phyloP scores from a whole-genome alignment of 2,113 vertebrate genomes.

The Centropus unirufus region DNA sequence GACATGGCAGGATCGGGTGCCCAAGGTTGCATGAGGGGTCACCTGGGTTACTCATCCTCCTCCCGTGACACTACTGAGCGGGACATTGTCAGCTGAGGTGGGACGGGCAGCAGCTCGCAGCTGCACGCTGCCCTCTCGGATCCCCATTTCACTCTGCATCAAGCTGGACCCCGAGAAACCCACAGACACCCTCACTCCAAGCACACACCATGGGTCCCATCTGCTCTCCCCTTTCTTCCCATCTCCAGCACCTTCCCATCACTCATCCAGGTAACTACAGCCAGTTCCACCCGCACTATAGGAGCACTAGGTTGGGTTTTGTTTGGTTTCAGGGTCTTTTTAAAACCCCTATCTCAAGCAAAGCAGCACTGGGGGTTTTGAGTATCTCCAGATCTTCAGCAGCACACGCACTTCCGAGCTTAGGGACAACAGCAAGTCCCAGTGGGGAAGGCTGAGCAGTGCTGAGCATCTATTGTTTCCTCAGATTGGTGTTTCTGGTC shows the following conservation, averaged over 20 bases:
- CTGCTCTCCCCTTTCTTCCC: background rate
- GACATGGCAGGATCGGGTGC: background rate
- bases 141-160: background rate
- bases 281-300: background rate
- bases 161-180: background rate
- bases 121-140: background rate
- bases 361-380: background rate
- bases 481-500: background rate
- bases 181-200: rapidly evolving
- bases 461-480: background rate
- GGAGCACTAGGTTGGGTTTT: background rate
- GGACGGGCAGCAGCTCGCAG: background rate
- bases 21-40: background rate
- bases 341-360: background rate
- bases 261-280: background rate
- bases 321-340: background rate
- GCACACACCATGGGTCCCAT: rapidly evolving
- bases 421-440: background rate
- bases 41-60: background rate
- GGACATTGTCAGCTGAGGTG: rapidly evolving
- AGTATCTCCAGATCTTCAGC: background rate
- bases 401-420: background rate
- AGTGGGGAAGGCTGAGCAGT: background rate
- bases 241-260: background rate
- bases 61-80: rapidly evolving